A percentile compares a stretch with the other conserved stretches of the same genome.
phyloP scores from a whole-genome alignment of 2,113 vertebrate genomes.

The Sitta europaea region DNA sequence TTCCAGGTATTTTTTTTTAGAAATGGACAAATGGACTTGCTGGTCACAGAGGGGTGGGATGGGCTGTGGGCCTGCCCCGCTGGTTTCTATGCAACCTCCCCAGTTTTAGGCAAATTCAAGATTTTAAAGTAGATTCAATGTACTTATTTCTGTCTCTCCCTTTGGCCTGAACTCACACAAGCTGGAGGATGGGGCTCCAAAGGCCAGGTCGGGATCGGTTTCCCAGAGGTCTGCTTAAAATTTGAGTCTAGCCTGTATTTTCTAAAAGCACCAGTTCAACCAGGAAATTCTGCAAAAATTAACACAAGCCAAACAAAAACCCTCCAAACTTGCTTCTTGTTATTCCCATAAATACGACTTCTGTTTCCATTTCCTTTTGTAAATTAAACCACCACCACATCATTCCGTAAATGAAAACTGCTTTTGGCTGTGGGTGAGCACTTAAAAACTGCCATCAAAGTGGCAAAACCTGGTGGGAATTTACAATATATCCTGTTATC shows the following conservation, averaged over 20 bases:
- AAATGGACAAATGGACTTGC: background rate
- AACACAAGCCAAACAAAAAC: background rate
- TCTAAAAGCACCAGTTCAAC: background rate
- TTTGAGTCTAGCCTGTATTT: background rate
- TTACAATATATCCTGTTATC: background rate
- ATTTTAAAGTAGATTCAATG: rapidly evolving
- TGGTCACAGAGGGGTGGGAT: background rate
- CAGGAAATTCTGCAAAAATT: background rate
- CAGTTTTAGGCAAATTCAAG: background rate
- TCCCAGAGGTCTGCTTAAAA: background rate
- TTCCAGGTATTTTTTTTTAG: background rate
- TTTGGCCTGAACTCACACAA: background rate
- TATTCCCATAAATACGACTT: background rate
- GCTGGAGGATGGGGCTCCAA: rapidly evolving
- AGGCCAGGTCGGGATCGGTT: background rate
- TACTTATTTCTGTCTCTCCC: background rate
- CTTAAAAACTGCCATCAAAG: background rate
- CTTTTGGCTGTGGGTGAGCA: background rate
- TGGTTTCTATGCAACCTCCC: background rate
- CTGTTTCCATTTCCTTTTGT: background rate
- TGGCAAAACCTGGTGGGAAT: background rate
- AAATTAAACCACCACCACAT: background rate
- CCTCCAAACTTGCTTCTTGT: background rate
- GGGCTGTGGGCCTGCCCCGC: background rate
- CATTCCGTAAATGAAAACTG: background rate